phyloP scores from a whole-genome alignment of 2,888 invertebrate genomes.

The Rhaphigaster nebulosa region DNA sequence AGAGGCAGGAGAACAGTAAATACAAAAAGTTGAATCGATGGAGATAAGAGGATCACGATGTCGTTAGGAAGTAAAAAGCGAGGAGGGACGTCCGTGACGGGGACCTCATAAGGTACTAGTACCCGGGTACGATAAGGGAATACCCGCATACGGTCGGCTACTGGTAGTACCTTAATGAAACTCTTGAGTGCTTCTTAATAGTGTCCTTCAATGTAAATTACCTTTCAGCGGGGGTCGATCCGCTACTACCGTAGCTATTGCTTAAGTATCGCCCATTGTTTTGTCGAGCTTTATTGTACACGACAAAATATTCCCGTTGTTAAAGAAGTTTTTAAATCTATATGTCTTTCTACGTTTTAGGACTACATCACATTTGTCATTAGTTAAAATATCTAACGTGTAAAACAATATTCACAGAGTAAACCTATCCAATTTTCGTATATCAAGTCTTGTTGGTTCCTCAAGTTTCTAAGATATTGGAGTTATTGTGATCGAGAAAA shows the following conservation, averaged over 20 bases:
- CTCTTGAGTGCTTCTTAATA: neutral
- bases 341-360: too few relatives aligned
- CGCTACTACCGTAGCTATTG: neutral
- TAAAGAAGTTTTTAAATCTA: neutral
- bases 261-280: too few relatives aligned
- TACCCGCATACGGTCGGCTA: neutral
- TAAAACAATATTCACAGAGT: too few relatives aligned
- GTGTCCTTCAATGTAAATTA: conserved; percentile 4
- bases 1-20: conserved; percentile 14
- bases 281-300: neutral
- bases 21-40: conserved; percentile 42
- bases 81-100: neutral
- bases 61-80: conserved; percentile 50
- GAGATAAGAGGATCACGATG: conserved; percentile 53
- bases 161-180: neutral
- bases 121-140: neutral
- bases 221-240: neutral
- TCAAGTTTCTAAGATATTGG: too few relatives aligned
- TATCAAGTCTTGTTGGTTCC: too few relatives aligned
- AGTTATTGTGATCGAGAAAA: too few relatives aligned
- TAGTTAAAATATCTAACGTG: too few relatives aligned
- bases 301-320: neutral
- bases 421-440: too few relatives aligned
- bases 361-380: too few relatives aligned
- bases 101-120: conserved; percentile 18